phyloP scores from a whole-genome alignment of 2,797 vertebrate genomes.

The Darevskia nairensis region DNA sequence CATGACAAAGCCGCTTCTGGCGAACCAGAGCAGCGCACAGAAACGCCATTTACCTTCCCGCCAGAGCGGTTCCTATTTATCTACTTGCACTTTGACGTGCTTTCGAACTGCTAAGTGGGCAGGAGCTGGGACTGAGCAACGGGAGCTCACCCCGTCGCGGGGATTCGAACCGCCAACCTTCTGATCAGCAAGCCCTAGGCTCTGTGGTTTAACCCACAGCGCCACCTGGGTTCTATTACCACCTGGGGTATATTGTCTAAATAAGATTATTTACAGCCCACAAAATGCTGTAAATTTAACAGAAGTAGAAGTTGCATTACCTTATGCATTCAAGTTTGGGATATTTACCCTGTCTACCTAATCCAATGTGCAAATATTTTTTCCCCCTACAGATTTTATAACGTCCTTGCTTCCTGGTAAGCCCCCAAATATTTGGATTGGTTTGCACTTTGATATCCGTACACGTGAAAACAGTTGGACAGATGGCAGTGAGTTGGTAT shows the following conservation, averaged over 20 bases:
- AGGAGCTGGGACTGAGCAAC: no score
- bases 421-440: conserved; percentile 86
- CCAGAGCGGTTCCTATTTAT: no score
- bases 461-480: conserved; percentile 79
- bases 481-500: conserved; percentile 81
- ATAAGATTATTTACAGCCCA: background rate
- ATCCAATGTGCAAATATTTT: conserved; percentile 33
- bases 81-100: no score
- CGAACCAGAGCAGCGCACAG: no score
- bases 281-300: background rate
- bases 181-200: no score
- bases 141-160: no score
- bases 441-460: conserved; percentile 80
- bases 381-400: conserved; percentile 88
- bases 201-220: no score
- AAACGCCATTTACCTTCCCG: no score
- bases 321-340: conserved; percentile 2
- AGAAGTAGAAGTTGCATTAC: background rate
- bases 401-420: conserved; percentile 82
- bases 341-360: conserved; percentile 36
- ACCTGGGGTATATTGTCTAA: background rate
- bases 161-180: no score
- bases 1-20: no score
- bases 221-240: no score
- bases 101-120: no score